Percentiles rank a stretch among this genome's conserved stretches.
These are phyloP conservation scores for Gulo gulo DNA, from an alignment of 2,113 vertebrate genomes.

Conservation along the genomic window DNA sequence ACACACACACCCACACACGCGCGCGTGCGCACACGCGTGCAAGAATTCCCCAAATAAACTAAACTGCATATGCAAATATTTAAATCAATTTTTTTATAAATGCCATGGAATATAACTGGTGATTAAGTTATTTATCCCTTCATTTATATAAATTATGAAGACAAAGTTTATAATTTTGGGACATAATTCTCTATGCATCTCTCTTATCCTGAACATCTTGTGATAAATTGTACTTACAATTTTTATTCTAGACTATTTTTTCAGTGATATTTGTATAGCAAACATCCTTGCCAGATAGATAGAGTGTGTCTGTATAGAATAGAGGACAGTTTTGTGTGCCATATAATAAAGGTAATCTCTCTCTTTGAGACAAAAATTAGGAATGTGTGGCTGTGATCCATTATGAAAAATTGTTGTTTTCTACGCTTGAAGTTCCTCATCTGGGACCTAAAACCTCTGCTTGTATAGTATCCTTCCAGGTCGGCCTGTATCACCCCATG, in stretches of 20 bases:
- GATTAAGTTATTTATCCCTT: background rate
- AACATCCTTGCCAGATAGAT: background rate
- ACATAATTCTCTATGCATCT: background rate
- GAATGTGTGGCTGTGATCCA: background rate
- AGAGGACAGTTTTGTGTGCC: background rate
- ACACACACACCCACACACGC: background rate
- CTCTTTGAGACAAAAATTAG: background rate
- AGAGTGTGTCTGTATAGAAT: background rate
- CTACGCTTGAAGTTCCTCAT: background rate
- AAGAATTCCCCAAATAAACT: background rate
- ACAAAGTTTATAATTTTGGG: background rate
- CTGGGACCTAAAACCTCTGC: background rate
- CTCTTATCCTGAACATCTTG: background rate
- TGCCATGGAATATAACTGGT: background rate
- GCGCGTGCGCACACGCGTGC: background rate
- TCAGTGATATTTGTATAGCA: background rate
- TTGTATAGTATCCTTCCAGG: background rate
- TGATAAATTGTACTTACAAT: background rate
- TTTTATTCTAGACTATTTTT: background rate
- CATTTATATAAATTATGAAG: background rate
- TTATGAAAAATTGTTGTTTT: background rate
- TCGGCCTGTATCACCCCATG: background rate
- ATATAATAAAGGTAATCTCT: background rate
- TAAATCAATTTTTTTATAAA: background rate
- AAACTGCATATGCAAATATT: background rate